Conservation (phyloP, 2,113 vertebrate genomes). For the Leptobrachium ailaonicum region DNA sequence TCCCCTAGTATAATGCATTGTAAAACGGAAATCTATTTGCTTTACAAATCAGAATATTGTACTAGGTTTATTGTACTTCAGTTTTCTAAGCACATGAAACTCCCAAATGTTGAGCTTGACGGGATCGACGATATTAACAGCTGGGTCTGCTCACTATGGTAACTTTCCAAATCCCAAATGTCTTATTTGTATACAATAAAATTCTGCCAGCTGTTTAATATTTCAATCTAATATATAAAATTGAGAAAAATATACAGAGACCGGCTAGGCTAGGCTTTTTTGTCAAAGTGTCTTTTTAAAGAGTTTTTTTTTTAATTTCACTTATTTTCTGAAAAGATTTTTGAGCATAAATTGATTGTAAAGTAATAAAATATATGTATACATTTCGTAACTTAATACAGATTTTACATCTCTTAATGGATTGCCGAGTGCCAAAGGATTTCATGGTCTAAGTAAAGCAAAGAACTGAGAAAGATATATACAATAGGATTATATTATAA, state of each 20-base stretch:
- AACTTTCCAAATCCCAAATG: slow-evolving; percentile 73
- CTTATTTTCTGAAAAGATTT: too few species aligned
- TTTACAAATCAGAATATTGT: slow-evolving; percentile 9
- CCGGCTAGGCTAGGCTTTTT: slow-evolving; percentile 56
- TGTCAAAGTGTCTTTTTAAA: slow-evolving; percentile 58
- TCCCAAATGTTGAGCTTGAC: slow-evolving; percentile 53
- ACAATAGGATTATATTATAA: too few species aligned
- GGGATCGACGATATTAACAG: slow-evolving; percentile 73
- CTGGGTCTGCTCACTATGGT: slow-evolving; percentile 70
- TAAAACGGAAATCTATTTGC: not conserved
- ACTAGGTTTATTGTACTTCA: slow-evolving; percentile 11
- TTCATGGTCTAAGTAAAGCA: not conserved
- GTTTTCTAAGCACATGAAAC: slow-evolving; percentile 55
- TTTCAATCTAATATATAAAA: slow-evolving; percentile 80
- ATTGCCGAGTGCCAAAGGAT: not conserved
- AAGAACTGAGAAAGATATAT: too few species aligned
- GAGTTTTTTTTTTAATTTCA: slow-evolving; percentile 35
- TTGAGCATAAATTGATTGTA: not conserved
- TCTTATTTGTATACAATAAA: slow-evolving; percentile 79
- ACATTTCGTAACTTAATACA: not conserved
- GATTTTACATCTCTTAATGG: not conserved
- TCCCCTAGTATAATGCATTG: not conserved
- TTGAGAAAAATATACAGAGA: slow-evolving; percentile 69
- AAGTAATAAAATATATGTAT: not conserved
- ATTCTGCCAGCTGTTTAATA: slow-evolving; percentile 81